Conservation (phyloP, 1,140 invertebrate genomes). For the Ephestia elutella region DNA sequence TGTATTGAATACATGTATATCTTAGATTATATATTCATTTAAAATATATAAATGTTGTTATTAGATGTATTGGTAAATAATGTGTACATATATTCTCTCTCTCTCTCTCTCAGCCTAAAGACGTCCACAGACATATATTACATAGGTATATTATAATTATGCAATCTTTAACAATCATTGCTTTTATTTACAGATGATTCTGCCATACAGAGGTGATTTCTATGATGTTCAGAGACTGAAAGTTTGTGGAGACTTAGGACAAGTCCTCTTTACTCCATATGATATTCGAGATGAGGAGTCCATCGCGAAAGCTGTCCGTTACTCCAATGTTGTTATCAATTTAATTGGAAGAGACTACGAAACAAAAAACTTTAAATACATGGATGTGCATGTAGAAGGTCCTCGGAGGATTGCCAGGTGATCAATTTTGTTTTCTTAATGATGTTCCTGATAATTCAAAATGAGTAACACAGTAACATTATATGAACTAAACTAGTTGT, state of each 20-base stretch:
- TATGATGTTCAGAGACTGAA: slow-evolving; percentile 86
- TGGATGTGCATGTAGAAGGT: slow-evolving; percentile 87
- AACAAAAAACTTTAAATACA: slow-evolving; percentile 90
- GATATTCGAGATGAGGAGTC: slow-evolving; percentile 91
- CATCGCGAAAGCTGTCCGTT: slow-evolving; percentile 89
- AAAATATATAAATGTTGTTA: no score
- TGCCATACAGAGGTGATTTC: slow-evolving; percentile 93
- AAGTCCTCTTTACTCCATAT: slow-evolving; percentile 93
- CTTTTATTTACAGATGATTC: slow-evolving; percentile 84
- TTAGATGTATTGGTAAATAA: no score
- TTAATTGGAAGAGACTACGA: slow-evolving; percentile 93
- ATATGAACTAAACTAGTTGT: no score
- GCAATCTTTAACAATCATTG: no score
- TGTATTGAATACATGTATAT: no score
- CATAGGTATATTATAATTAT: no score
- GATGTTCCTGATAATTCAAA: no score
- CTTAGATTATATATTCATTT: no score
- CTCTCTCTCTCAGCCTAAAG: no score
- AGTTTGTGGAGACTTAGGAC: slow-evolving; percentile 94
- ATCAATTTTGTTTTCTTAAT: not conserved
- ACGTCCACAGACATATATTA: no score
- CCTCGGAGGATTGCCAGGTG: slow-evolving; percentile 82
- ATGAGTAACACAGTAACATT: no score
- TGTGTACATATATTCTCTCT: no score
- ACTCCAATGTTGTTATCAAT: slow-evolving; percentile 99